Evolutionary conservation across 2,113 vertebrate species (phyloP).

Genomic region (Isichthys henryi): DNA sequence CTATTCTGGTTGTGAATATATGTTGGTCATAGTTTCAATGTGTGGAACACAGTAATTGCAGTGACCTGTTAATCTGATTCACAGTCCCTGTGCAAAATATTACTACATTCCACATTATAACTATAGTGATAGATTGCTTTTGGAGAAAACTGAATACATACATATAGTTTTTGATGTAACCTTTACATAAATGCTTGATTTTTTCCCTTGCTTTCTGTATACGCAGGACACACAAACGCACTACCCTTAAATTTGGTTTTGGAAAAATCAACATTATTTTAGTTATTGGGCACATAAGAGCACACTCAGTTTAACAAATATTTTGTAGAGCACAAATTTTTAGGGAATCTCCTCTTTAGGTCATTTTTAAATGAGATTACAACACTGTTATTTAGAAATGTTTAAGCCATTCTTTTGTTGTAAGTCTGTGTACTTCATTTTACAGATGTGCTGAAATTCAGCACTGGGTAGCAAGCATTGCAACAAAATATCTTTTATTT

Average conservation of each 20-base stretch:
- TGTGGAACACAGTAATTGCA: not conserved
- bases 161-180: not conserved
- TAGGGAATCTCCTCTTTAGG: not conserved
- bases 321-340: not conserved
- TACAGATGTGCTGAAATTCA: not conserved
- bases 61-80: not conserved
- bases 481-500: not conserved
- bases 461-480: not conserved
- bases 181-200: not conserved
- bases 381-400: not conserved
- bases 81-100: not conserved
- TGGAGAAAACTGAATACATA: not conserved
- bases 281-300: not conserved
- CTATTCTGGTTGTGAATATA: not conserved
- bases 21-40: not conserved
- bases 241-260: not conserved
- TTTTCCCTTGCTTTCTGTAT: not conserved
- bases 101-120: not conserved
- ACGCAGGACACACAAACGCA: not conserved
- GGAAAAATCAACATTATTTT: not conserved
- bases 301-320: not conserved
- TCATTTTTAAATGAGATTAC: not conserved
- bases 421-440: not conserved
- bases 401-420: not conserved
- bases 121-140: not conserved